phyloP scores from a whole-genome alignment of 1,140 invertebrate genomes.

The Aporrectodea caliginosa region DNA sequence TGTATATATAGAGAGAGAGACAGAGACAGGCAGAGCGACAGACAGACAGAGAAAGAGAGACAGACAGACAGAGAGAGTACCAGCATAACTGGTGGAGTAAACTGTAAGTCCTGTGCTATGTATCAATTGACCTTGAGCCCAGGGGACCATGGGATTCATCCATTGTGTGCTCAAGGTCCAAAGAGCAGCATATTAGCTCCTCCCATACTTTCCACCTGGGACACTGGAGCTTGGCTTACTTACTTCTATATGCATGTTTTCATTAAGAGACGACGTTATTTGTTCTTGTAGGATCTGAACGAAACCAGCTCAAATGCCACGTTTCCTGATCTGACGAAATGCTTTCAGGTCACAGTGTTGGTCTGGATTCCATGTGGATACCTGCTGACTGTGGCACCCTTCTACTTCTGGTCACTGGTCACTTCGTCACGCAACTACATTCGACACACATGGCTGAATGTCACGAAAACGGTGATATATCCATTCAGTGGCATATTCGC shows the following conservation, averaged over 20 bases:
- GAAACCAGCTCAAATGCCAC: conserved; percentile 36
- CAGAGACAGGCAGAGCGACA: no score
- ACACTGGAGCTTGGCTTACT: background rate
- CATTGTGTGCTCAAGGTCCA: background rate
- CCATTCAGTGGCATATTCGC: conserved; percentile 4
- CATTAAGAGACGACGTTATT: background rate
- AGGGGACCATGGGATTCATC: background rate
- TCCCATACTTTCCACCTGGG: background rate
- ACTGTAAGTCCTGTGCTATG: no score
- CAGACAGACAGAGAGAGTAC: no score
- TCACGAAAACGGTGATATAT: conserved; percentile 41
- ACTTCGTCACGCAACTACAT: conserved; percentile 29
- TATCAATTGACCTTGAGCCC: background rate
- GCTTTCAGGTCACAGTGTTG: conserved; percentile 65
- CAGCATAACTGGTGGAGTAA: no score
- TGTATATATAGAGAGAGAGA: no score
- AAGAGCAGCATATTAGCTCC: background rate
- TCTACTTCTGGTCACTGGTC: conserved; percentile 37
- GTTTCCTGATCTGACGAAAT: conserved; percentile 46
- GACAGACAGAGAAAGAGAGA: no score
- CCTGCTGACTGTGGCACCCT: conserved; percentile 39
- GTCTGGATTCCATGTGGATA: conserved; percentile 75
- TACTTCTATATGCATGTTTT: background rate
- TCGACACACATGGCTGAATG: conserved; percentile 37
- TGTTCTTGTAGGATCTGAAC: background rate